These are phyloP conservation scores for Tetranychus piercei DNA, from an alignment of 2,888 invertebrate genomes.

Conservation along the genomic window DNA sequence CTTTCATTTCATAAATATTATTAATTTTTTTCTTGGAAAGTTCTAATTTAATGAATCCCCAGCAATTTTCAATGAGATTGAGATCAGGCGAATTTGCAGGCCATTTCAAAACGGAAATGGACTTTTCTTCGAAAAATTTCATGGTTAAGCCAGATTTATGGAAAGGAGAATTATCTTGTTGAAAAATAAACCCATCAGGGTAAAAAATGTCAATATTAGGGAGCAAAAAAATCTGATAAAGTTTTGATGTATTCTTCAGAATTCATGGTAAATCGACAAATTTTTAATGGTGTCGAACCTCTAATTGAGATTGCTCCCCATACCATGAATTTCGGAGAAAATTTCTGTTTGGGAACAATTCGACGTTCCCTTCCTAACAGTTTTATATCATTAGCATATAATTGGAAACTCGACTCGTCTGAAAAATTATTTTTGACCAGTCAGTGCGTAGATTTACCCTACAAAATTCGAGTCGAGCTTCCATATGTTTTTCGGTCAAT, in stretches of 20 bases:
- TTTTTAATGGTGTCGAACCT: not conserved
- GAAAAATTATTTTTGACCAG: slow-evolving; percentile 7
- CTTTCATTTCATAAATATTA: not conserved
- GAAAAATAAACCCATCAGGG: slow-evolving; percentile 10
- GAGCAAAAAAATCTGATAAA: not conserved
- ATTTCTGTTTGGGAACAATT: not conserved
- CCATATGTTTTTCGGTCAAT: not conserved
- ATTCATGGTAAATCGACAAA: not conserved
- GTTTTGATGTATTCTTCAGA: not conserved
- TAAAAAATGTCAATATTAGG: not conserved
- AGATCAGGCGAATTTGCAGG: slow-evolving; percentile 9
- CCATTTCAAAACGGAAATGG: not conserved
- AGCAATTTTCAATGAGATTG: not conserved
- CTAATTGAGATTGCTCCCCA: slow-evolving; percentile 8
- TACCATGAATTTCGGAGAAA: not conserved
- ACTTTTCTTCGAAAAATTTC: not conserved
- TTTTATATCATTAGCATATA: not conserved
- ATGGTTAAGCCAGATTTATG: not conserved
- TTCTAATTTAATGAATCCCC: not conserved
- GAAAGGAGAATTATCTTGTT: slow-evolving; percentile 4
- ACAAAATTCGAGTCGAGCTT: slow-evolving; percentile 7
- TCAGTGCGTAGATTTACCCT: not conserved
- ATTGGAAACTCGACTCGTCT: not conserved
- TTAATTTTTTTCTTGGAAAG: not conserved
- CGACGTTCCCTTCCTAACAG: not conserved